Evolutionary conservation across 2,113 vertebrate genomes (phyloP), one percentile per base, ranked within the genome.

Genomic region (Glaucidium brasilianum): DNA sequence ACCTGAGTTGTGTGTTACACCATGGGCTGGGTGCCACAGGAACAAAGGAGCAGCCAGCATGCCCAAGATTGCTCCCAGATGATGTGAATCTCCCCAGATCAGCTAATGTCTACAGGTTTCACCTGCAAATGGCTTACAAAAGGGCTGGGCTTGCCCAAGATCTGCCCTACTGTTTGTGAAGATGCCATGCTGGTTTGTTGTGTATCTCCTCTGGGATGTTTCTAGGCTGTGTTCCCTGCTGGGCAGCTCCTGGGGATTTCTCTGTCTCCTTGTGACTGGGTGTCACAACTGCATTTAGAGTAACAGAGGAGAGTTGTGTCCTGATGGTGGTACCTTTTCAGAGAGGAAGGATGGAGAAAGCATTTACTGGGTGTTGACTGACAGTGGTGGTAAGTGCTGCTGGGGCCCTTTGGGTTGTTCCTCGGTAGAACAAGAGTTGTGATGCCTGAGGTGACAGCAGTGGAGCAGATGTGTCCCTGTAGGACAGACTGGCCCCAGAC

Each of bases 121-220:
- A 95, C 69, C 77, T 78, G 30, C 2, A 47, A 83, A 75, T 22
- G 55, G 29, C 26, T 81, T 41, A 76, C 21, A 41, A 88, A 95
- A 76, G 88, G 41, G 53, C 35, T 53, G 39, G 25, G 39, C 21
- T 73, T 35, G 11, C 9, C 12, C 4, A 21, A 10, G 3, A 1
- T 1, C 3, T 64, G 21, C 3, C 1, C 0, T 49, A 1, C 8
- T 43, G 6, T 3, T 5, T 25, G 12, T n/a, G 8, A 35, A 9
- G 27, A 13, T 18, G 29, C 5, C 30, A 0, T 35, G 52, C 1
- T 52, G 55, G 10, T 64, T 78, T 96, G 32, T 0, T 55, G 37
- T 29, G 12, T 0, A 0, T 25, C 2, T 2, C 0, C 1, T 2
- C 8, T 43, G 37, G 32, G 19, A 5, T 0, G 1, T 77, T 67